Conservation (phyloP, 2,888 invertebrate species). For the Bhutanitis thaidina region DNA sequence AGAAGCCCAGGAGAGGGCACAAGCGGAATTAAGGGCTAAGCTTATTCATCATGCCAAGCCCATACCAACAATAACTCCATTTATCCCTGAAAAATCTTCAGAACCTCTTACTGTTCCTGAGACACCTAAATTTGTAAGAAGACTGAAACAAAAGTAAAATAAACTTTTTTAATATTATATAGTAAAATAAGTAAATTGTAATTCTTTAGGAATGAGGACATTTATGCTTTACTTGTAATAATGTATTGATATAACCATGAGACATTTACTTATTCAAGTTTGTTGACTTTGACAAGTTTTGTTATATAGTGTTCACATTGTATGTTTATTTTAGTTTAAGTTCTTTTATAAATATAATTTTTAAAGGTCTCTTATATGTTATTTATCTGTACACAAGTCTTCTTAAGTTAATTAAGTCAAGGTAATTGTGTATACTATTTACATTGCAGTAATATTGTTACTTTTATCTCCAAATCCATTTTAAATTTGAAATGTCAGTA, state of each 20-base stretch:
- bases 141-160: slow-evolving; percentile 45
- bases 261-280: background rate
- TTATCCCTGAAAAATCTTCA: slow-evolving; percentile 72
- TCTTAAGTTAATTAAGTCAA: no score
- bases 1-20: slow-evolving; percentile 72
- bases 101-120: slow-evolving; percentile 81
- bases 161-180: background rate
- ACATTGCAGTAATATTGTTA: no score
- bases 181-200: background rate
- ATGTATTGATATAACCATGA: background rate
- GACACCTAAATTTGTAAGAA: slow-evolving; percentile 79
- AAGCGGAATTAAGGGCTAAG: slow-evolving; percentile 74
- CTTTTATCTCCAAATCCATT: no score
- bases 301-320: background rate
- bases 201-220: background rate
- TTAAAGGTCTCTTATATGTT: no score
- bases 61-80: slow-evolving; percentile 69
- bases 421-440: no score
- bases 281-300: background rate
- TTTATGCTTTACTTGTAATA: background rate
- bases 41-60: slow-evolving; percentile 83
- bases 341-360: background rate
- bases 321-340: background rate
- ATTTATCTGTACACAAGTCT: no score
- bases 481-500: no score